Evolutionary conservation across 2,888 invertebrate genomes (phyloP), one percentile per base, ranked within the genome.

Genomic region (Corbicula japonica): DNA sequence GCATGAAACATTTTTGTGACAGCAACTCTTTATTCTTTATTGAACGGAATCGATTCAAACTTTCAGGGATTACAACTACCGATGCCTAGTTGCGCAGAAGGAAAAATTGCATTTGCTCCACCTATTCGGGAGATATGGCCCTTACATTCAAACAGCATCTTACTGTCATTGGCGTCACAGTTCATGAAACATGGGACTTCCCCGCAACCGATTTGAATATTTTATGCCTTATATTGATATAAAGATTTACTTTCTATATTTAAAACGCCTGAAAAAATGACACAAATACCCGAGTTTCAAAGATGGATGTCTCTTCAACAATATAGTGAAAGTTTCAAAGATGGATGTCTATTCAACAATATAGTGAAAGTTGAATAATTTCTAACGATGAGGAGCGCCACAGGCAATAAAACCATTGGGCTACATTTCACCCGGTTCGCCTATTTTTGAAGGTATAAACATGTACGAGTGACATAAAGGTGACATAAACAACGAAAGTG

Each of bases 21-120:
- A n/a, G n/a, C n/a, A n/a, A n/a, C n/a, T n/a, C n/a, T n/a, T 41
- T 18, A 41, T 41, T 41, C 41, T 12, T 41, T 10, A 41, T 41
- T 41, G 41, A 15, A 41, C 41, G 41, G 41, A 41, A 41, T 41
- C 18, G 41, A 41, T 41, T 41, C 41, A 41, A 41, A 41, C 41
- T 41, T 41, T 41, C 41, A 41, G 41, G 41, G 41, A 41, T 18
- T 41, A 41, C 41, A 12, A 41, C 41, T 18, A n/a, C n/a, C n/a
- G n/a, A n/a, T n/a, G n/a, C n/a, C n/a, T n/a, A n/a, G n/a, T n/a
- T n/a, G n/a, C n/a, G n/a, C n/a, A n/a, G n/a, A n/a, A n/a, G n/a
- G n/a, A n/a, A n/a, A n/a, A n/a, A n/a, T n/a, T n/a, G n/a, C n/a
- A n/a, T n/a, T n/a, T n/a, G n/a, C n/a, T n/a, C n/a, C n/a, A n/a